Evolutionary conservation across 2,797 vertebrate species (phyloP).

Genomic region (Ceryle rudis): DNA sequence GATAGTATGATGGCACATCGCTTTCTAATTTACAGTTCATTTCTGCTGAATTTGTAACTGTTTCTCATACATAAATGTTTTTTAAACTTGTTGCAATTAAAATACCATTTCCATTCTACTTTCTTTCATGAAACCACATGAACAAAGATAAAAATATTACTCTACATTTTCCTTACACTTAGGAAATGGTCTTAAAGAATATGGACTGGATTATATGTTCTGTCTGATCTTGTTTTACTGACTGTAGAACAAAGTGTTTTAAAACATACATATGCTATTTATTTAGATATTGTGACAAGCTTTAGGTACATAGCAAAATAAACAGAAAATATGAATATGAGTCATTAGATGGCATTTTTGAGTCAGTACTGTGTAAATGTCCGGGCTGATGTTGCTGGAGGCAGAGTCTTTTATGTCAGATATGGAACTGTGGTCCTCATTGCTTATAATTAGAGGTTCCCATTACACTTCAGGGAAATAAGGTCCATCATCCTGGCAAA

Average conservation of each 20-base stretch:
- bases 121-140: not conserved
- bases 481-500: not conserved
- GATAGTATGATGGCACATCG: not conserved
- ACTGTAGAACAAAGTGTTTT: not conserved
- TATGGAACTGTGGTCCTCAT: not conserved
- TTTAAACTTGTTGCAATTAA: not conserved
- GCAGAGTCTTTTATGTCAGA: not conserved
- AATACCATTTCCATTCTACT: not conserved
- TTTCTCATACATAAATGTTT: not conserved
- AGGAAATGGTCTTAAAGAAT: not conserved
- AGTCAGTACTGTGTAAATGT: not conserved
- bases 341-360: constrained; percentile 4
- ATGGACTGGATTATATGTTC: not conserved
- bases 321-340: not conserved
- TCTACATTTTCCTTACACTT: not conserved
- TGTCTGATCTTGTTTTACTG: not conserved
- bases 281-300: not conserved
- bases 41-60: not conserved
- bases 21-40: not conserved
- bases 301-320: not conserved
- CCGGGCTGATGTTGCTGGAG: not conserved
- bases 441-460: not conserved
- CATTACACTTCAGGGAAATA: not conserved
- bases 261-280: not conserved
- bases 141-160: not conserved